phyloP scores from a whole-genome alignment of 2,888 invertebrate species.

The Acanthopleura granulata region DNA sequence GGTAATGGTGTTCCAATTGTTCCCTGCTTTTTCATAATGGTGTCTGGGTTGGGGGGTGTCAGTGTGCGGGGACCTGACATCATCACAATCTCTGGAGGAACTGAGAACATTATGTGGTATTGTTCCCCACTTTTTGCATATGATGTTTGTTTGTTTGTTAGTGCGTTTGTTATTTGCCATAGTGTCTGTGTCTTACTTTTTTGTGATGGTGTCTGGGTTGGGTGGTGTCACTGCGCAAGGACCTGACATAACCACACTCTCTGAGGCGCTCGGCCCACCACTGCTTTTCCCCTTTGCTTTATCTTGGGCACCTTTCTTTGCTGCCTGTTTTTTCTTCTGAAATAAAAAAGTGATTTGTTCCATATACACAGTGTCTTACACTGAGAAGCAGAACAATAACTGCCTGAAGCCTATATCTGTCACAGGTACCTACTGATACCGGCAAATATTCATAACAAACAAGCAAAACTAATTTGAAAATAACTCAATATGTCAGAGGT shows the following conservation, averaged over 20 bases:
- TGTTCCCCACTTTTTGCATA: not conserved
- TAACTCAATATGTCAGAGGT: too few species aligned
- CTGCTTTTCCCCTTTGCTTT: slow-evolving; percentile 22
- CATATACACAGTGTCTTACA: not conserved
- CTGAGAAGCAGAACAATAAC: not conserved
- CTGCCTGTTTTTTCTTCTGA: slow-evolving; percentile 12
- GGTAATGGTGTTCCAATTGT: too few species aligned
- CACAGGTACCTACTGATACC: too few species aligned
- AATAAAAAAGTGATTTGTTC: too few species aligned
- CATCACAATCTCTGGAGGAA: too few species aligned
- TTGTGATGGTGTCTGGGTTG: slow-evolving; percentile 46
- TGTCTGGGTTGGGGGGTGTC: too few species aligned
- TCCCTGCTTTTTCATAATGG: too few species aligned
- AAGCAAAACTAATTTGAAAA: too few species aligned
- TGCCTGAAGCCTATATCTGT: too few species aligned
- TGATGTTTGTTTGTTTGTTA: not conserved
- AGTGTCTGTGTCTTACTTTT: slow-evolving; percentile 39
- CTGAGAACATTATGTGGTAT: too few species aligned
- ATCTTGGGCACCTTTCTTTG: slow-evolving; percentile 21
- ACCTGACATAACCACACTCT: slow-evolving; percentile 34
- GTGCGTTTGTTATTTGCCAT: not conserved
- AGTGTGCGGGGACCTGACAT: too few species aligned
- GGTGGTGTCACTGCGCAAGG: slow-evolving; percentile 54
- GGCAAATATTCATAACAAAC: too few species aligned
- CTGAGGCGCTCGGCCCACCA: not conserved